Evolutionary conservation across 2,888 invertebrate genomes (phyloP), one percentile per base, ranked within the genome.

Genomic region (Harmothoe impar): DNA sequence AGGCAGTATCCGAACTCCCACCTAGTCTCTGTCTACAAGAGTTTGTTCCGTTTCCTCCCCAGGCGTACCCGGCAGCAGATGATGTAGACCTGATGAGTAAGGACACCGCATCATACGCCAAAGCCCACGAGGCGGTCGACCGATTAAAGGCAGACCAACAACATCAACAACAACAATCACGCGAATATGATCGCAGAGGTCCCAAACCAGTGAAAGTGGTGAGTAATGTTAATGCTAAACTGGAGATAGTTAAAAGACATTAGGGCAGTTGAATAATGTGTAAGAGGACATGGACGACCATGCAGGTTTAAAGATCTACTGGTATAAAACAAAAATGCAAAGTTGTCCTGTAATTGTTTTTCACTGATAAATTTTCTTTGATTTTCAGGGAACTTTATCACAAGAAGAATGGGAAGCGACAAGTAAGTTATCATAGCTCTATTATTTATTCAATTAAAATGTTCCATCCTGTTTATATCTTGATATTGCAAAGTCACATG

Each of bases 381-480:
- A 77, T 33, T 33, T 90, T 94, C 93, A 96, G 96, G 98, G 99
- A 20, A 99, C 99, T 0, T 96, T 99, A 94, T 98, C 98, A 20
- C 97, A 97, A 93, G 97, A 97, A 78, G 99, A 99, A 96, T 99
- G 99, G 99, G 98, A 99, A 96, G 98, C 98, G 92, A 97, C 97
- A 92, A 97, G 98, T 98, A 96, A 97, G 97, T 97, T 93, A 81
- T 31, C 35, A 29, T 7, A 35, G 5, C 17, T 81, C 12, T 31
- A 68, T 81, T 81, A 81, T 81, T n/a, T 68, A 7, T 68, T 68
- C 5, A 68, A 68, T 29, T 0, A 62, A 54, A 54, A 25, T 91
- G 25, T 31, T 25, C 33, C 17, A 68, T 52, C 5, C n/a, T n/a
- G n/a, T n/a, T 43, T 10, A 43, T 10, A 43, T 10, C 43, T 43